Conservation (phyloP, 1,140 invertebrate species). For the Hycleus phaleratus region DNA sequence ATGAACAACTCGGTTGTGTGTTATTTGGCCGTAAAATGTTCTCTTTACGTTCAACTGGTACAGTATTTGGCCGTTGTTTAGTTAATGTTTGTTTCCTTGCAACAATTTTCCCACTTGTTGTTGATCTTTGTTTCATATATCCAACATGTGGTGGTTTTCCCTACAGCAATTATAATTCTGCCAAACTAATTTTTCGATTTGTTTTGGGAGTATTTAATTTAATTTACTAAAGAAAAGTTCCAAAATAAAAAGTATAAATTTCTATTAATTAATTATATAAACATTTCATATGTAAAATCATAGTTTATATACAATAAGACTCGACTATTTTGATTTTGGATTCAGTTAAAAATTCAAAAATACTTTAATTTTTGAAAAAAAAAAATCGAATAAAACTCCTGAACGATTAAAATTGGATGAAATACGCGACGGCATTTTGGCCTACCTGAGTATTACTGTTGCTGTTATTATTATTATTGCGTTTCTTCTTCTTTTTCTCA, state of each 20-base stretch:
- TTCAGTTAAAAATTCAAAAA: not conserved
- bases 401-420: not conserved
- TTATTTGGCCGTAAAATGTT: slow-evolving; percentile 14
- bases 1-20: slow-evolving; percentile 33
- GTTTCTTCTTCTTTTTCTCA: slow-evolving; percentile 5
- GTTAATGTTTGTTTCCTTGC: slow-evolving; percentile 19
- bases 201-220: not conserved
- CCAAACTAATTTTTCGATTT: slow-evolving; percentile 21
- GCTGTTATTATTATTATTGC: slow-evolving; percentile 14
- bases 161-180: slow-evolving; percentile 34
- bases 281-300: too few relatives aligned
- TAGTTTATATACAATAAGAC: too few relatives aligned
- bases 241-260: slow-evolving; percentile 10
- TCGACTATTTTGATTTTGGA: too few relatives aligned
- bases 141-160: slow-evolving; percentile 26
- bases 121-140: slow-evolving; percentile 27
- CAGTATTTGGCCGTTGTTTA: slow-evolving; percentile 18
- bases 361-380: not conserved
- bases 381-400: not conserved
- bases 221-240: slow-evolving; percentile 13
- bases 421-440: not conserved
- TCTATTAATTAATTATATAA: not conserved
- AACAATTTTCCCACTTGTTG: slow-evolving; percentile 19
- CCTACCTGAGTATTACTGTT: slow-evolving; percentile 27
- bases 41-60: slow-evolving; percentile 32